Evolutionary conservation across 2,888 invertebrate genomes (phyloP), one percentile per base, ranked within the genome.

Genomic region (Tenthredo notha): DNA sequence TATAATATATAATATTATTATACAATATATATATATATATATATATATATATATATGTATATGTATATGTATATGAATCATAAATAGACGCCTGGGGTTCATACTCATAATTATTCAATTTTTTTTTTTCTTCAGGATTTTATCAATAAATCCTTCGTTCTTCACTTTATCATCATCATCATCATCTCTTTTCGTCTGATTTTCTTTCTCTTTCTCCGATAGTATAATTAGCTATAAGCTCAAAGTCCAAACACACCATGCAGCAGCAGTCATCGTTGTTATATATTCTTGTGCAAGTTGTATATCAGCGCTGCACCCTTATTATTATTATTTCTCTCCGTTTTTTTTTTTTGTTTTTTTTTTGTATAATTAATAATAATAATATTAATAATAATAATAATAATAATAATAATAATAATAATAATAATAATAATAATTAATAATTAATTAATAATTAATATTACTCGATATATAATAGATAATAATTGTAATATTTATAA

Each of bases 401-500:
- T 50, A 50, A 50, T 50, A 50, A 50, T 50, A 50, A 50, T 50
- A 50, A 54, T 54, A n/a, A 54, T 54, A 54, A 61, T 61, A 61
- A 61, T 61, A 58, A n/a, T n/a, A 18, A n/a, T 58, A 58, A 61
- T 61, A 58, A 21, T 61, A 61, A 61, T 61, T 10, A 61, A 10
- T 25, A 61, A 25, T 61, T 61, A 25, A 25, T 61, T 12, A 61
- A 25, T 61, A 21, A 61, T 61, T 61, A 61, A 61, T 61, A 61
- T 61, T 61, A 61, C 21, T 61, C 61, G 61, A 61, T 25, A 61
- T 1, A 61, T 43, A 40, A 74, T 40, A 40, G 40, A 43, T 43
- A 74, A 74, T 74, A 74, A 74, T 43, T n/a, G 40, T 74, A 74
- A 43, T 74, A 74, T 21, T 74, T 25, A 74, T 74, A 74, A 74